Evolutionary conservation across 1,140 invertebrate species (phyloP), one percentile per base, ranked within the genome.

Genomic region (Oscheius sp.): DNA sequence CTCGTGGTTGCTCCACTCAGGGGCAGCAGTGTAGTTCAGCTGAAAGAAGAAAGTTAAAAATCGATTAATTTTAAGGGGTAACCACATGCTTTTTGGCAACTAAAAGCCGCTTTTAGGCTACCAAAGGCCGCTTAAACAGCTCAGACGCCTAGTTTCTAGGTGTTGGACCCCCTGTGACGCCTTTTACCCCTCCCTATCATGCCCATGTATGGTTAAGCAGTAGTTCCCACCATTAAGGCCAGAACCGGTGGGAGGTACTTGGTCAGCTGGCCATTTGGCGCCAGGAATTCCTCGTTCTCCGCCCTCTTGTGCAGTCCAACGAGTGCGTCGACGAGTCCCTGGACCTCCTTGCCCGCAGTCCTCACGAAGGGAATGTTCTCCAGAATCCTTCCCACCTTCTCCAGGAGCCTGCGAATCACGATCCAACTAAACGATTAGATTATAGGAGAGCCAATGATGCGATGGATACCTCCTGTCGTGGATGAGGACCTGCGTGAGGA

Each of bases 181-280:
- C n/a, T n/a, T n/a, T n/a, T n/a, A n/a, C n/a, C n/a, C n/a, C n/a
- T n/a, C n/a, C n/a, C n/a, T n/a, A n/a, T n/a, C n/a, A n/a, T n/a
- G n/a, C n/a, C n/a, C n/a, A 45, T 45, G 15, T 18, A 45, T 18
- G 42, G 18, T 45, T 45, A 45, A 45, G 23, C 18, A 34, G 15
- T 32, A 63, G 26, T 32, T 7, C 61, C 20, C 15, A 63, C 61
- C 15, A 63, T 26, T 13, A 38, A n/a, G 26, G 61, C 32, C 10
- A 63, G 61, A 0, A 63, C 32, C 7, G 61, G 61, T 7, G 61
- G 61, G 28, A 63, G 61, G 31, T 63, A 63, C 36, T 63, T 63
- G 32, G 32, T 45, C 42, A 45, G 18, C 23, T 45, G 15, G n/a
- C n/a, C n/a, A n/a, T n/a, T n/a, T n/a, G n/a, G n/a, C n/a, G n/a